A percentile compares a stretch with the other conserved stretches of the same genome.
Conservation (phyloP, 2,797 vertebrate genomes). For the Phoeniculus purpureus region DNA sequence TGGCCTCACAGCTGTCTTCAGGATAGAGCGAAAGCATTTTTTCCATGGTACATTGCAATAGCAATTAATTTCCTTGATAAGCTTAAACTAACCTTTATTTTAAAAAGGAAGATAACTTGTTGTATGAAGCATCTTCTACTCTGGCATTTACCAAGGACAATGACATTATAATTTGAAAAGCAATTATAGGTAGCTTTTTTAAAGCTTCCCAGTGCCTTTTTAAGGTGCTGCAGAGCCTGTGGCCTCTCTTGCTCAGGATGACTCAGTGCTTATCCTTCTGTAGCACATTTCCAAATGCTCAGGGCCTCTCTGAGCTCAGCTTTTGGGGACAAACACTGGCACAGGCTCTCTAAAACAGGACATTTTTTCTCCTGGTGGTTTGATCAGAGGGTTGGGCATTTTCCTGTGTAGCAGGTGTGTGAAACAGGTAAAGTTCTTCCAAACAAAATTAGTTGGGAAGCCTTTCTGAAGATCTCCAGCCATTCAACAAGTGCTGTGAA, state of each 20-base stretch:
- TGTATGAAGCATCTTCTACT: slow-evolving; percentile 22
- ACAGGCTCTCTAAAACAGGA: neutral
- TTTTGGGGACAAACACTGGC: neutral
- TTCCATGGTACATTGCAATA: slow-evolving; percentile 59
- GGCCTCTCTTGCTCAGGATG: neutral
- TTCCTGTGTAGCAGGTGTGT: neutral
- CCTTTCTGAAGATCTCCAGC: neutral
- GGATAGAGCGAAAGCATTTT: slow-evolving; percentile 46
- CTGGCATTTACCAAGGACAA: slow-evolving; percentile 50
- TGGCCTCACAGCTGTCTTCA: slow-evolving; percentile 51
- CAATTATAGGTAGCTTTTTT: neutral
- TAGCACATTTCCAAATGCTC: neutral
- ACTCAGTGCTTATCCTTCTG: neutral
- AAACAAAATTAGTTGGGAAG: neutral
- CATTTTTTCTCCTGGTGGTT: neutral
- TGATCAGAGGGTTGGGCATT: neutral
- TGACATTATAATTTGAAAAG: slow-evolving; percentile 3
- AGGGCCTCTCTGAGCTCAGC: neutral
- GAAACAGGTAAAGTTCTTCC: neutral
- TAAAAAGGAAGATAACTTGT: slow-evolving; percentile 37
- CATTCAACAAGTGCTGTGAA: neutral
- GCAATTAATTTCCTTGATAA: slow-evolving; percentile 73
- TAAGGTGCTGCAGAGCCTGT: neutral
- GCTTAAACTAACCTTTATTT: slow-evolving; percentile 72
- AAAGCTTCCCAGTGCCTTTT: neutral